Conservation (phyloP, 2,888 invertebrate species). For the Catocala fraxini region DNA sequence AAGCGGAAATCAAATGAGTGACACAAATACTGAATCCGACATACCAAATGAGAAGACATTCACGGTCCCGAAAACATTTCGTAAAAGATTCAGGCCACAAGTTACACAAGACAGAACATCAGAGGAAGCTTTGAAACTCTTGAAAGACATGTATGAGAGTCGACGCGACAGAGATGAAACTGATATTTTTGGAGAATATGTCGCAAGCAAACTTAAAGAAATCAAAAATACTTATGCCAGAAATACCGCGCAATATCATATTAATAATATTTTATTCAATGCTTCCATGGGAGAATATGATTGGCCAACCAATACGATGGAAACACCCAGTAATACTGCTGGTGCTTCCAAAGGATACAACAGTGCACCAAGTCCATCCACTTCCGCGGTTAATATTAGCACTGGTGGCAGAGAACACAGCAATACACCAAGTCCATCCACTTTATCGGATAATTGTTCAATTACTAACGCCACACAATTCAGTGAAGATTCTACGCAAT, state of each 20-base stretch:
- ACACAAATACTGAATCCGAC: constrained; percentile 17
- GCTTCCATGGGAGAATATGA: constrained; percentile 30
- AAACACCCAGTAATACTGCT: constrained; percentile 29
- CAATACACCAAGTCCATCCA: constrained; percentile 28
- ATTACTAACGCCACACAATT: constrained; percentile 3
- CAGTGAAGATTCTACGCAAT: constrained; percentile 18
- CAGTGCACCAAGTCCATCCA: constrained; percentile 25
- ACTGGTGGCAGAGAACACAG: constrained; percentile 26
- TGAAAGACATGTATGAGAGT: constrained; percentile 28
- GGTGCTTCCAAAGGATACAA: constrained; percentile 28
- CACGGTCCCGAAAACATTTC: constrained; percentile 10
- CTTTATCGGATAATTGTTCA: constrained; percentile 28
- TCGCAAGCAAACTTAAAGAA: constrained; percentile 43
- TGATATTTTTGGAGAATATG: constrained; percentile 40
- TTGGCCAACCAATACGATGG: constrained; percentile 27
- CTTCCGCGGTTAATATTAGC: constrained; percentile 15
- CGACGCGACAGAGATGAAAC: constrained; percentile 32
- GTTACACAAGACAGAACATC: constrained; percentile 8
- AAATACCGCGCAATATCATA: constrained; percentile 40
- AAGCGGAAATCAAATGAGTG: constrained; percentile 1
- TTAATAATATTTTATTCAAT: constrained; percentile 41
- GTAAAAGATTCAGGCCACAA: constrained; percentile 8
- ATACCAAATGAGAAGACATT: constrained; percentile 21
- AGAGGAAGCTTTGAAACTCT: constrained; percentile 4
- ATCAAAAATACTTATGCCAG: constrained; percentile 34